These are phyloP conservation scores for Lordiphosa collinella DNA, from an alignment of 1,140 invertebrate genomes.

Conservation along the genomic window DNA sequence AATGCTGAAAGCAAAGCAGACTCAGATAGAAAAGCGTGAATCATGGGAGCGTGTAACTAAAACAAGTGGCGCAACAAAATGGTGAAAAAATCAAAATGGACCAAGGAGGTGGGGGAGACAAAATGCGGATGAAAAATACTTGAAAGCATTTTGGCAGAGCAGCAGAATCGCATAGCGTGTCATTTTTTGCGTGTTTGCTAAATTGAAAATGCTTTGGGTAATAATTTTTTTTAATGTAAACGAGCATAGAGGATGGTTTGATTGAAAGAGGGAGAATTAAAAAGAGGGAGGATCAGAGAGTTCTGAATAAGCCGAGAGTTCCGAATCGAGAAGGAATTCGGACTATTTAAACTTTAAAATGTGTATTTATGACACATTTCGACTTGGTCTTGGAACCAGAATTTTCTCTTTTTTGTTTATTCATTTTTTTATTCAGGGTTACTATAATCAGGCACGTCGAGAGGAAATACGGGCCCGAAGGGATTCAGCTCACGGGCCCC, in stretches of 20 bases:
- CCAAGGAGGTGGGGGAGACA: slow-evolving; percentile 22
- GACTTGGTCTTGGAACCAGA: too few species aligned
- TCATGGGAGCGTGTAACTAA: slow-evolving; percentile 19
- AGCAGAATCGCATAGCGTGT: slow-evolving; percentile 50
- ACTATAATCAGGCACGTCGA: too few species aligned
- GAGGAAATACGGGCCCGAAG: too few species aligned
- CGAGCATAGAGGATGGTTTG: not conserved
- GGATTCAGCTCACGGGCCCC: too few species aligned
- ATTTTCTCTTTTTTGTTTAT: too few species aligned
- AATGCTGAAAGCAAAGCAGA: slow-evolving; percentile 20
- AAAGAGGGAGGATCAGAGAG: too few species aligned
- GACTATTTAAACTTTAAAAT: too few species aligned
- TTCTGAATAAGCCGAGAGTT: too few species aligned
- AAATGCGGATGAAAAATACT: slow-evolving; percentile 27
- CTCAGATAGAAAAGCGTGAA: not conserved
- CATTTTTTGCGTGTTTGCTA: slow-evolving; percentile 54
- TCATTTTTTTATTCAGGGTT: too few species aligned
- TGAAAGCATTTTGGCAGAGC: slow-evolving; percentile 6
- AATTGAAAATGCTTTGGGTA: slow-evolving; percentile 68
- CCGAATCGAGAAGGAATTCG: too few species aligned
- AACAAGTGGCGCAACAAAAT: slow-evolving; percentile 32
- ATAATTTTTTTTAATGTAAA: slow-evolving; percentile 42
- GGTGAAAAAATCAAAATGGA: slow-evolving; percentile 50
- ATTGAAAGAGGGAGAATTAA: not conserved
- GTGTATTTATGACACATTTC: too few species aligned